Evolutionary conservation across 1,140 invertebrate species (phyloP).

Genomic region (Aphelinus atriplicis): DNA sequence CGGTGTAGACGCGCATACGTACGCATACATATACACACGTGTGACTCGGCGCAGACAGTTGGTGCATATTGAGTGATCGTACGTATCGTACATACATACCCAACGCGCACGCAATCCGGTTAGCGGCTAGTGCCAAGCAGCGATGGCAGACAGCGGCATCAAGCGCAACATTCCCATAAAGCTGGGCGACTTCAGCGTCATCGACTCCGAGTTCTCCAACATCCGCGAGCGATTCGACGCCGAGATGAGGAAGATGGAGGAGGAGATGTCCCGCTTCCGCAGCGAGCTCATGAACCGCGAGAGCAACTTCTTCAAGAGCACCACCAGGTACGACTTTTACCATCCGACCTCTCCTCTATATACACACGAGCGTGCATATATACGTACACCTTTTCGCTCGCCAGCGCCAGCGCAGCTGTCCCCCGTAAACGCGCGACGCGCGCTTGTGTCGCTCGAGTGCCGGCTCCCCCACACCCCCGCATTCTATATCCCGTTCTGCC

Average conservation of each 20-base stretch:
- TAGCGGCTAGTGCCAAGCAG: slow-evolving; percentile 34
- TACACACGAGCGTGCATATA: neutral
- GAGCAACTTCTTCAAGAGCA: slow-evolving; percentile 88
- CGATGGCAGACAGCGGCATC: slow-evolving; percentile 81
- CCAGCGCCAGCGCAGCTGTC: no score
- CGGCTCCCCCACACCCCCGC: no score
- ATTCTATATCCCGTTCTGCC: no score
- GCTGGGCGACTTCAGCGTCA: slow-evolving; percentile 92
- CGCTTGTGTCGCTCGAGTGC: neutral
- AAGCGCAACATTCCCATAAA: slow-evolving; percentile 93
- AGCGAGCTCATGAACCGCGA: slow-evolving; percentile 92
- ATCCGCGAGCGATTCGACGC: slow-evolving; percentile 95
- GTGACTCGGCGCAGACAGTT: neutral
- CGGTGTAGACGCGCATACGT: no score
- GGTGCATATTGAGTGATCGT: neutral
- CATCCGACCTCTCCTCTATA: no score
- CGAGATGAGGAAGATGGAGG: slow-evolving; percentile 98
- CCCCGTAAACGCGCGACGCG: neutral
- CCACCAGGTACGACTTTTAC: slow-evolving; percentile 73
- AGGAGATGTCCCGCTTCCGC: slow-evolving; percentile 96
- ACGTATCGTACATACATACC: no score
- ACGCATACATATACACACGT: no score
- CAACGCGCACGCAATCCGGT: no score
- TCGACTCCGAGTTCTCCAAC: slow-evolving; percentile 95
- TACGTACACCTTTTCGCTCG: neutral